Evolutionary conservation across 2,113 vertebrate genomes (phyloP), one percentile per base, ranked within the genome.

Genomic region (Phoenicopterus ruber): DNA sequence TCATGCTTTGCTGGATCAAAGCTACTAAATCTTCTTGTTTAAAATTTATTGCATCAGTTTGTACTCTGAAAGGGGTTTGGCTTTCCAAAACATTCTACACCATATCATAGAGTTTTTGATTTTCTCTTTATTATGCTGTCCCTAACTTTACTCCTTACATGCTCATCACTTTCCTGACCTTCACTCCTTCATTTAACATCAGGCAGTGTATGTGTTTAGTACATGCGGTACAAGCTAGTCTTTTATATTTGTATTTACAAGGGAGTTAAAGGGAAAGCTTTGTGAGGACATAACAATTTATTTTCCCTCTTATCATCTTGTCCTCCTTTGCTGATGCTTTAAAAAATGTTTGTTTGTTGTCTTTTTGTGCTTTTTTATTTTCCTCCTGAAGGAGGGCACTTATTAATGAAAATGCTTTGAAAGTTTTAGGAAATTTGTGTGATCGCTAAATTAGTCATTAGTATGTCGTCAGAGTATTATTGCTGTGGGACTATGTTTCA

Each of bases 391-490:
- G 74, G 26, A 95, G 76, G 38, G 13, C 11, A 62, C 3, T 82
- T 93, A 72, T 83, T 85, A 83, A 89, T 22, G 25, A 93, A 87
- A 96, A 92, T 24, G 22, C 63, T 88, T 90, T 95, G 63, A 90
- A 90, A 85, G 10, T 66, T 79, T 67, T 84, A 50, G 10, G 16
- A 86, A 85, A 77, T 86, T 58, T 63, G 8, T 69, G 59, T 87
- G 66, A 77, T 89, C 0, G 0, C 11, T 89, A 73, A 82, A 93
- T 92, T 91, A 92, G 82, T 80, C 70, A 89, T 93, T 82, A 94
- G 14, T 70, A 22, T 92, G n/a, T 86, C 22, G 3, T 58, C 55
- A 70, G 34, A 91, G 42, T 59, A 59, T 88, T 91, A 80, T 84
- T 88, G 66, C 58, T 90, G 22, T 84, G 73, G 77, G 67, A 96